Base-by-base conservation (phyloP, 2,113 vertebrate species). In the Taxidea taxus region DNA sequence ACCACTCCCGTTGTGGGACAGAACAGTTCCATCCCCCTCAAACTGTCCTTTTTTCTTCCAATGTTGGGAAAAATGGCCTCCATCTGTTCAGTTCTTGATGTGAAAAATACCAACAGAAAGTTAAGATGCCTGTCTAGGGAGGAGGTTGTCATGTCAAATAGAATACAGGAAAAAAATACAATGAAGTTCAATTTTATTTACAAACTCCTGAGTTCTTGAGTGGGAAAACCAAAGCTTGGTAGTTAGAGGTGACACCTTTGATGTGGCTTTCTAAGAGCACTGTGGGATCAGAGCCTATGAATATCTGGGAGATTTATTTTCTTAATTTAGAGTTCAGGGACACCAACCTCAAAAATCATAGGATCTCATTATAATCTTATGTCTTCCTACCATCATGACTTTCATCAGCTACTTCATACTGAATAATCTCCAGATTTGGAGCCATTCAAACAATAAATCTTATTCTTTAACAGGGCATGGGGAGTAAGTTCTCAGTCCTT, bases 1-100 rank as follows among this genome's bases (percentile, higher is more conserved):
- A 4, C 0, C 34, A 87, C 13, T 56, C 21, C 18, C 0, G 13
- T 39, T 20, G 47, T 7, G 8, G 47, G 7, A 39, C 2, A 42
- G 8, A 42, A 64, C 6, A 44, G 3, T 42, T 31, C 20, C 3
- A 20, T 4, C 8, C 6, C 44, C 13, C 5, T 39, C 20, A n/a
- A n/a, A 72, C 29, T 44, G n/a, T 39, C 47, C 6, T 8, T 82
- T 60, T 81, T 54, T 75, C 6, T 9, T 49, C 1, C 16, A 66
- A n/a, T 7, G 9, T 15, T 75, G 47, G 56, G 83, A 37, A 68
- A 47, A 16, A 60, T 70, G 34, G 42, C 6, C 39, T 88, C n/a
- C 6, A 29, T 60, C 16, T 39, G 11, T 27, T 13, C 72, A 62
- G 21, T 88, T 49, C 72, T 87, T 88, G 44, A 51, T 84, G 64